Evolutionary conservation across 2,797 vertebrate genomes (phyloP), one percentile per base, ranked within the genome.

Genomic region (Pygocentrus nattereri): DNA sequence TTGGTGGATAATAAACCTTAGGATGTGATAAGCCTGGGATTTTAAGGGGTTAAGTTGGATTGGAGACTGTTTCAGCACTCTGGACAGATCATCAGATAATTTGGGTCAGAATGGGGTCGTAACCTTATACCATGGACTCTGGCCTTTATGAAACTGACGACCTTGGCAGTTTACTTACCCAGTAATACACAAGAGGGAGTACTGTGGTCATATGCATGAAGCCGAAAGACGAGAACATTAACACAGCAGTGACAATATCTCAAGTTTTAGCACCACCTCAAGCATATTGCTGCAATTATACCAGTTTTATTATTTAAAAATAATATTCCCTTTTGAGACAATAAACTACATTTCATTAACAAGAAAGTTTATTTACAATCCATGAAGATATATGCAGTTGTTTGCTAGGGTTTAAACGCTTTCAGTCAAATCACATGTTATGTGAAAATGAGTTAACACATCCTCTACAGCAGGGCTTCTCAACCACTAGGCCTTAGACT

Each of bases 11-110:
- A n/a, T n/a, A n/a, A n/a, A n/a, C n/a, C n/a, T n/a, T n/a, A n/a
- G n/a, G n/a, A n/a, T n/a, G n/a, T n/a, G n/a, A n/a, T n/a, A n/a
- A n/a, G n/a, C n/a, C n/a, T n/a, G n/a, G n/a, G n/a, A n/a, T n/a
- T n/a, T n/a, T n/a, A n/a, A n/a, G n/a, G n/a, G n/a, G n/a, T n/a
- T n/a, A 13, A 34, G 70, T 68, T 71, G 59, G 23, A 74, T 47
- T 73, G 34, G 44, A 52, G 80, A 58, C 67, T 68, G 58, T 86
- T 89, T 90, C 89, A 90, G 88, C 88, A 90, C 88, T 88, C 84
- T 89, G 89, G 89, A 89, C 88, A 90, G 88, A 85, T 87, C 79
- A 78, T 85, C 54, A 81, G 59, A 61, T 62, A 18, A 59, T 69
- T 71, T 49, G 6, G 49, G 38, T 27, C 75, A 50, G 78, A 59